Conservation (phyloP, 2,888 invertebrate genomes). For the Chloromyia formosa region DNA sequence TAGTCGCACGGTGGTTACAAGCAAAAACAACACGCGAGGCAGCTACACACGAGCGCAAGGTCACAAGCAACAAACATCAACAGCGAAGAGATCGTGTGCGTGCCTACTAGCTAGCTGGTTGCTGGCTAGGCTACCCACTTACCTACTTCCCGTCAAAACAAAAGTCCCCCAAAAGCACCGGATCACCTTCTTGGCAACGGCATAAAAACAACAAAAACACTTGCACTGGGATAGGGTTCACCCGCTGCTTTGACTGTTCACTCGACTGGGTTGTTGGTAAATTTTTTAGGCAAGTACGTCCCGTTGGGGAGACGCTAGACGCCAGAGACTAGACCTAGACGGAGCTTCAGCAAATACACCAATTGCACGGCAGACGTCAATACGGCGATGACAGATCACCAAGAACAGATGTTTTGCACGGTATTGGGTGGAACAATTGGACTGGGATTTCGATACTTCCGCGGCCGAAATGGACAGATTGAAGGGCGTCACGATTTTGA, state of each 20-base stretch:
- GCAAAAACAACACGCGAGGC: not conserved
- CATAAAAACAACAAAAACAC: not conserved
- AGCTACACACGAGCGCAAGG: not conserved
- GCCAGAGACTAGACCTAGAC: too few relatives aligned
- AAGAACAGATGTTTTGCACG: slow-evolving; percentile 9
- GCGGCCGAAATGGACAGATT: too few relatives aligned
- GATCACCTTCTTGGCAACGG: not conserved
- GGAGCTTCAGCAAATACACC: too few relatives aligned
- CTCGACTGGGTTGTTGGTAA: too few relatives aligned
- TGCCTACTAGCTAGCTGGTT: not conserved
- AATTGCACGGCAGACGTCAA: not conserved
- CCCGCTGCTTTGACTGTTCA: too few relatives aligned
- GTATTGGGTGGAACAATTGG: not conserved
- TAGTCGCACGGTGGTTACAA: too few relatives aligned
- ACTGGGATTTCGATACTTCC: not conserved
- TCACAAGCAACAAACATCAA: not conserved
- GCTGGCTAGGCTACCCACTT: not conserved
- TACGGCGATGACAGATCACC: slow-evolving; percentile 5
- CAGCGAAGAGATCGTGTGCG: not conserved
- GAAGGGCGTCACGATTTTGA: too few relatives aligned
- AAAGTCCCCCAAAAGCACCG: not conserved
- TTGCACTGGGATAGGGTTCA: too few relatives aligned
- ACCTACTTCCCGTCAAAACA: slow-evolving; percentile 3
- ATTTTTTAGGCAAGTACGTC: too few relatives aligned
- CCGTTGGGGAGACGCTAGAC: too few relatives aligned